phyloP scores from a whole-genome alignment of 2,888 invertebrate genomes.

The Heliconius ismenius region DNA sequence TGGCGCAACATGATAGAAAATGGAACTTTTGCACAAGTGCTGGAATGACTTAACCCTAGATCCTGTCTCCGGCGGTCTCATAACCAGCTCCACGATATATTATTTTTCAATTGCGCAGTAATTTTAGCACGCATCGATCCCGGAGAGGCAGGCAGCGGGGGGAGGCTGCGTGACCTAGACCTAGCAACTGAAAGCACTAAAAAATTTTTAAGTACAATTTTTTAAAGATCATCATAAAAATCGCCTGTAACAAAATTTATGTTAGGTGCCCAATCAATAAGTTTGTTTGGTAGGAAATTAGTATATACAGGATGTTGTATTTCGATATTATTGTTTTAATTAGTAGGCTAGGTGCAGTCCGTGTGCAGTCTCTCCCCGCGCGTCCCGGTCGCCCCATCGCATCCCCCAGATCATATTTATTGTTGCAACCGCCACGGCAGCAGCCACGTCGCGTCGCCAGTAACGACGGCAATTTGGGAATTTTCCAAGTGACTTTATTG shows the following conservation, averaged over 20 bases:
- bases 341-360: conserved; percentile 45
- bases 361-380: conserved; percentile 46
- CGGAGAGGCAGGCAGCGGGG: neutral
- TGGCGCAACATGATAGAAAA: conserved; percentile 40
- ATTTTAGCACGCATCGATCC: conserved; percentile 10
- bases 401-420: conserved; percentile 23
- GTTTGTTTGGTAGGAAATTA: neutral
- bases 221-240: neutral
- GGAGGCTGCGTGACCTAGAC: conserved; percentile 25
- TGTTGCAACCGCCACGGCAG: conserved; percentile 12
- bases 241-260: neutral
- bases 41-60: neutral
- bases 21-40: conserved; percentile 24
- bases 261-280: neutral
- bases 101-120: conserved; percentile 19
- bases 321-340: conserved; percentile 22
- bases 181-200: conserved; percentile 11
- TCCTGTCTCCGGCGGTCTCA: neutral
- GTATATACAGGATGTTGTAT: neutral
- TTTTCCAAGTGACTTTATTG: neutral
- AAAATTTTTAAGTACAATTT: neutral
- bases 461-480: conserved; percentile 9
- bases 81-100: neutral
- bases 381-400: conserved; percentile 34
- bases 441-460: conserved; percentile 12